Evolutionary conservation across 2,888 invertebrate species (phyloP).

Genomic region (Lampropteryx suffumata): DNA sequence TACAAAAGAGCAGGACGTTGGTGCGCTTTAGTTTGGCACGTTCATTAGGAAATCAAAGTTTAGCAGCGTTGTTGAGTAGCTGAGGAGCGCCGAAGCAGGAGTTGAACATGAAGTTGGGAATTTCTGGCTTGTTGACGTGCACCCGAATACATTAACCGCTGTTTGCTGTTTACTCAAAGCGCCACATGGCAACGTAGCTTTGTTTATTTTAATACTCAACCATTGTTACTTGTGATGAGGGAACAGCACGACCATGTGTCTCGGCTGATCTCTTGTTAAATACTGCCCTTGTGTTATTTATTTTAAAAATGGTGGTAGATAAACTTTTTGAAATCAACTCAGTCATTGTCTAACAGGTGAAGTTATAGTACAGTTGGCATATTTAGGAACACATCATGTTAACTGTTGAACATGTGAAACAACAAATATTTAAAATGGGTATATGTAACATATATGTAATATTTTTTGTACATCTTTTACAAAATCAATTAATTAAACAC

Average conservation of each 20-base stretch:
- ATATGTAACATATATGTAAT: no score
- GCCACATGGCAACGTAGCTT: slow-evolving; percentile 72
- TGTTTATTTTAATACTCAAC: slow-evolving; percentile 82
- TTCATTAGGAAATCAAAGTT: slow-evolving; percentile 58
- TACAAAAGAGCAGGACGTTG: slow-evolving; percentile 12
- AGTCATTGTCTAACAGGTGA: neutral
- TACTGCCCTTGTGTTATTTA: slow-evolving; percentile 19
- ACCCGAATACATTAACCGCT: slow-evolving; percentile 72
- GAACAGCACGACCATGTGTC: slow-evolving; percentile 60
- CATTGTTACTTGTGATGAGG: slow-evolving; percentile 71
- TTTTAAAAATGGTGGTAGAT: slow-evolving; percentile 9
- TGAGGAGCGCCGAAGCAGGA: slow-evolving; percentile 28
- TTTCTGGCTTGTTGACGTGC: slow-evolving; percentile 45
- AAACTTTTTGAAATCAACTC: slow-evolving; percentile 7
- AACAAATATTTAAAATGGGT: no score
- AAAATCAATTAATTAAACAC: slow-evolving; percentile 2
- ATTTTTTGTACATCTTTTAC: no score
- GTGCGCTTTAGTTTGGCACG: slow-evolving; percentile 39
- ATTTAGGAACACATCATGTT: no score
- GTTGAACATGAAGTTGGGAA: slow-evolving; percentile 36
- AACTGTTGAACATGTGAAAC: no score
- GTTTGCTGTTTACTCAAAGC: slow-evolving; percentile 65
- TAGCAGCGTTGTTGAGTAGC: slow-evolving; percentile 42
- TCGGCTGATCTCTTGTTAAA: slow-evolving; percentile 35
- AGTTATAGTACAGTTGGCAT: no score